Conservation (phyloP, 2,888 invertebrate genomes). For the Caprella mutica region DNA sequence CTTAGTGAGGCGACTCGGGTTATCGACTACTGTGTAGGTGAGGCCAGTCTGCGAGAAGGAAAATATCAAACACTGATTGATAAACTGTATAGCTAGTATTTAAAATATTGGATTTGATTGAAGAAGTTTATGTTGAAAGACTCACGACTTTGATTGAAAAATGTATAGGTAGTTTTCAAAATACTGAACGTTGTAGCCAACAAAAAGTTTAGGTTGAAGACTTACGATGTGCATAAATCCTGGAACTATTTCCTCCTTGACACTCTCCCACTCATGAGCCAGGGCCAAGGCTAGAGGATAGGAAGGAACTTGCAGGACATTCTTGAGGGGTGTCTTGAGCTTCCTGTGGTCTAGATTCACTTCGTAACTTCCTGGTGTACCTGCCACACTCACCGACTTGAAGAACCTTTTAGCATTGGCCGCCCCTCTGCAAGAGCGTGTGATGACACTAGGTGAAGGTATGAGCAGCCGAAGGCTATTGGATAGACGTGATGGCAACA, state of each 20-base stretch:
- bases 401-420: slow-evolving; percentile 63
- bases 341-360: slow-evolving; percentile 77
- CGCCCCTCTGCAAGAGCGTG: too few relatives aligned
- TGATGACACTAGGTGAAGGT: too few relatives aligned
- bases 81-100: slow-evolving; percentile 33
- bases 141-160: too few relatives aligned
- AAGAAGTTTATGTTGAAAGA: too few relatives aligned
- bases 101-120: too few relatives aligned
- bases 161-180: too few relatives aligned
- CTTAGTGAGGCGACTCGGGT: slow-evolving; percentile 68
- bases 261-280: slow-evolving; percentile 87
- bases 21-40: slow-evolving; percentile 82
- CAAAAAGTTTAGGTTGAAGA: slow-evolving; percentile 18
- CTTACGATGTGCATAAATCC: slow-evolving; percentile 79
- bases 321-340: slow-evolving; percentile 78
- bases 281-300: slow-evolving; percentile 85
- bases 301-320: slow-evolving; percentile 59
- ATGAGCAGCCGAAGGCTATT: too few relatives aligned
- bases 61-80: neutral
- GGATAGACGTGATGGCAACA: too few relatives aligned
- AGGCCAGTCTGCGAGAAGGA: slow-evolving; percentile 58
- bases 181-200: slow-evolving; percentile 14
- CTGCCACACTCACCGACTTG: slow-evolving; percentile 57
- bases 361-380: slow-evolving; percentile 62
- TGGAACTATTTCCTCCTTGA: slow-evolving; percentile 61